Conservation (phyloP, 1,140 invertebrate genomes). For the Leptinotarsa undecemlineata region DNA sequence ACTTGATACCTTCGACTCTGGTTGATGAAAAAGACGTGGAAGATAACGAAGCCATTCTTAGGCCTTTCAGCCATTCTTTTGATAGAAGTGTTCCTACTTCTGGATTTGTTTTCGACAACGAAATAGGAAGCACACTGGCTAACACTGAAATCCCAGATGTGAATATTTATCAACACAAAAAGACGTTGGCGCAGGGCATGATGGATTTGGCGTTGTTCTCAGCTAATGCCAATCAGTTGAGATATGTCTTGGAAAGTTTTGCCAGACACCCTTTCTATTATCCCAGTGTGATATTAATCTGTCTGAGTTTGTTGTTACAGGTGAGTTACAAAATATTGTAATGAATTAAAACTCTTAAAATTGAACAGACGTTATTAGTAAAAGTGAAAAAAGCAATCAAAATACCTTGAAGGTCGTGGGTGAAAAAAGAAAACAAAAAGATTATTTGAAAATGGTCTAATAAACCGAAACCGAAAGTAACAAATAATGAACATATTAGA, state of each 20-base stretch:
- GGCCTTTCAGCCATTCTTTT: background rate
- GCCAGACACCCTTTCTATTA: slow-evolving; percentile 74
- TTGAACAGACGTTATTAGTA: background rate
- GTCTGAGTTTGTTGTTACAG: slow-evolving; percentile 77
- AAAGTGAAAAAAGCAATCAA: too few relatives aligned
- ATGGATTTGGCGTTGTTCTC: slow-evolving; percentile 70
- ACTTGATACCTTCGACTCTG: too few relatives aligned
- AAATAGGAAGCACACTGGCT: slow-evolving; percentile 23
- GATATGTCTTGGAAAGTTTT: slow-evolving; percentile 74
- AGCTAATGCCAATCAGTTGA: slow-evolving; percentile 72
- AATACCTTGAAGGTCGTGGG: too few relatives aligned
- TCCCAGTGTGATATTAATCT: slow-evolving; percentile 75
- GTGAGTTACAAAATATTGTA: slow-evolving; percentile 55
- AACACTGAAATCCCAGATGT: slow-evolving; percentile 63
- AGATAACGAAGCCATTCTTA: background rate
- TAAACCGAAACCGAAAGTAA: too few relatives aligned
- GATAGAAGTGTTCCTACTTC: too few relatives aligned
- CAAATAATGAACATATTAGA: too few relatives aligned
- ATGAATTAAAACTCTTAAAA: background rate
- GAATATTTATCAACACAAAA: slow-evolving; percentile 89
- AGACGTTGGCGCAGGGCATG: slow-evolving; percentile 86
- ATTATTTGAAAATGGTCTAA: too few relatives aligned
- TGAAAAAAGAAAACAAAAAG: too few relatives aligned
- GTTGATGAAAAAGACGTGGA: background rate
- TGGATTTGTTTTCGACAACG: slow-evolving; percentile 29